Base-by-base conservation (phyloP, 2,888 invertebrate species). In the Caenorhabditis sp. region DNA sequence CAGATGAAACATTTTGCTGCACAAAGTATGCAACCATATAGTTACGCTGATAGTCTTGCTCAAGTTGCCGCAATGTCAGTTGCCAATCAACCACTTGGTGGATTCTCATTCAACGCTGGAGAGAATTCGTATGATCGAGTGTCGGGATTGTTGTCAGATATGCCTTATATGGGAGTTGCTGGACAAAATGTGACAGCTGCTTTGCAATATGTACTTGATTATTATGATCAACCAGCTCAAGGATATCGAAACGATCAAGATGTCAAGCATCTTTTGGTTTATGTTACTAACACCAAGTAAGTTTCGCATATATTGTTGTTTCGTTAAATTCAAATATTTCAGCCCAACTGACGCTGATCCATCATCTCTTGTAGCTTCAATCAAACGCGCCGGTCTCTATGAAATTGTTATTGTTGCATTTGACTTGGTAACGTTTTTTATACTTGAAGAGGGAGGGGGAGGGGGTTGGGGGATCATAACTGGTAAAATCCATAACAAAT, bases 281-380 rank as follows among this genome's bases (percentile, higher is more conserved):
- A 84, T 50, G 64, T 84, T 14, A 82, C 84, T 0, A 62, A 75
- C 50, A 73, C 78, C 14, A 76, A 81, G 82, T 81, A 53, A 58
- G 53, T 12, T 17, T 26, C 37, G 53, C n/a, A 0, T 17, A 24
- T n/a, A 23, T 24, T 6, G 17, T 27, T 27, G 58, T 26, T 26
- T 14, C 26, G 17, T 37, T n/a, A 3, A 21, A 31, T 27, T 4
- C 0, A 54, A 17, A 53, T 43, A 5, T 71, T 76, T 54, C 60
- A 81, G 81, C 51, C 81, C 82, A 37, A 81, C 81, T 27, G 79
- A 79, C 61, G 72, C 61, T 31, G 83, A 83, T 66, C 78, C 82
- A 50, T 69, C 65, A 2, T 60, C 74, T 1, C 58, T 78, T 1
- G 54, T 79, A 4, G 51, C 62, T 6, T 21, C 62, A 2, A 62